Percentiles rank a stretch among this genome's conserved stretches.
These are phyloP conservation scores for Dasyornis broadbenti DNA, from an alignment of 2,113 vertebrate genomes.

Conservation along the genomic window DNA sequence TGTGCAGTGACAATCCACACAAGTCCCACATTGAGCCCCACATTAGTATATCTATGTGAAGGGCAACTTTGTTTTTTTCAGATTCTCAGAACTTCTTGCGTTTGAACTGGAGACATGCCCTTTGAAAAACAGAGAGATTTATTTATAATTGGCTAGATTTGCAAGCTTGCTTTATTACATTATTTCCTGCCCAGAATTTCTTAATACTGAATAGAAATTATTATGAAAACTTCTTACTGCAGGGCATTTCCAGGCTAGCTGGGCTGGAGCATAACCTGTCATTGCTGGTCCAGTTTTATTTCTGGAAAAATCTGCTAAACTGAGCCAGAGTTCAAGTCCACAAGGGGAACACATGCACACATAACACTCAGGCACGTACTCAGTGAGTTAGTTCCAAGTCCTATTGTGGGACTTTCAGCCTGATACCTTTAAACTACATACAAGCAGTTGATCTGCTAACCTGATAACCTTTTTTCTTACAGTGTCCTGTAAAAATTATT, in stretches of 20 bases:
- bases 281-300: constrained; percentile 65
- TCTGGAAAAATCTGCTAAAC: constrained; percentile 43
- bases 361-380: not conserved
- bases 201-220: constrained; percentile 64
- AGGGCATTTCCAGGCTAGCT: constrained; percentile 50
- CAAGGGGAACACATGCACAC: constrained; percentile 5
- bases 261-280: constrained; percentile 64
- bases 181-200: constrained; percentile 62
- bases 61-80: constrained; percentile 6
- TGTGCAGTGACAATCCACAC: not conserved
- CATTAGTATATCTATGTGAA: not conserved
- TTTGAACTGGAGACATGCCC: constrained; percentile 6
- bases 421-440: constrained; percentile 7
- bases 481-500: constrained; percentile 10
- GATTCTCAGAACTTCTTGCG: not conserved
- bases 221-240: constrained; percentile 69
- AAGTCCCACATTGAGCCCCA: not conserved
- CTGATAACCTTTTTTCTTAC: not conserved
- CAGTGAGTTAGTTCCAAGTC: not conserved
- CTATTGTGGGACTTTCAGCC: not conserved
- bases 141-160: constrained; percentile 60
- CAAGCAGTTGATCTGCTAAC: not conserved
- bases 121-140: constrained; percentile 47
- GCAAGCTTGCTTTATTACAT: constrained; percentile 60
- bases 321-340: constrained; percentile 31